These are phyloP conservation scores for Drosophila antonietae DNA, from an alignment of 2,888 invertebrate species.

Conservation along the genomic window DNA sequence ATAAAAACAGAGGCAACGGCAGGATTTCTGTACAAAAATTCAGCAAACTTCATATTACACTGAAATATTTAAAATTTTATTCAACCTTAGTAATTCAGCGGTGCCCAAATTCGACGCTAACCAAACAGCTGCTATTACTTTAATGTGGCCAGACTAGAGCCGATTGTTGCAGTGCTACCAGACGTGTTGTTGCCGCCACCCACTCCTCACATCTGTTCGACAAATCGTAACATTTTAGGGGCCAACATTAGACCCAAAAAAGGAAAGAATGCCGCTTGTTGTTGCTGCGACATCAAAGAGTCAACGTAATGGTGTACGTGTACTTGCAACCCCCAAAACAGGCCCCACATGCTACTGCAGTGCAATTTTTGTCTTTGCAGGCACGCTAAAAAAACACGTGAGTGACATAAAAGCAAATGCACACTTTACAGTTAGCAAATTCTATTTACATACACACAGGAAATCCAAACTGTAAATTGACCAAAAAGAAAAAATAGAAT, in stretches of 20 bases:
- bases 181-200: conserved; percentile 18
- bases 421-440: conserved; percentile 13
- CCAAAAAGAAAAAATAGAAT: neutral
- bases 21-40: neutral
- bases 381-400: conserved; percentile 49
- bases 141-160: conserved; percentile 17
- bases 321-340: conserved; percentile 54
- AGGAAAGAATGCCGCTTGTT: conserved; percentile 46
- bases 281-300: conserved; percentile 23
- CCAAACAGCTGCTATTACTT: conserved; percentile 1
- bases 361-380: conserved; percentile 57
- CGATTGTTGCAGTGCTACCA: conserved; percentile 8
- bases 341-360: conserved; percentile 38
- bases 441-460: conserved; percentile 4
- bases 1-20: neutral
- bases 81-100: neutral
- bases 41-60: neutral
- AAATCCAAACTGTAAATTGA: neutral
- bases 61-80: neutral
- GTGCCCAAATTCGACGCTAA: conserved; percentile 7
- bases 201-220: conserved; percentile 31
- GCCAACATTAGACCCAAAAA: conserved; percentile 22
- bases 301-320: conserved; percentile 48
- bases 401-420: conserved; percentile 22
- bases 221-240: conserved; percentile 44